Conservation (phyloP, 2,113 vertebrate species). For the Aramus guarauna region DNA sequence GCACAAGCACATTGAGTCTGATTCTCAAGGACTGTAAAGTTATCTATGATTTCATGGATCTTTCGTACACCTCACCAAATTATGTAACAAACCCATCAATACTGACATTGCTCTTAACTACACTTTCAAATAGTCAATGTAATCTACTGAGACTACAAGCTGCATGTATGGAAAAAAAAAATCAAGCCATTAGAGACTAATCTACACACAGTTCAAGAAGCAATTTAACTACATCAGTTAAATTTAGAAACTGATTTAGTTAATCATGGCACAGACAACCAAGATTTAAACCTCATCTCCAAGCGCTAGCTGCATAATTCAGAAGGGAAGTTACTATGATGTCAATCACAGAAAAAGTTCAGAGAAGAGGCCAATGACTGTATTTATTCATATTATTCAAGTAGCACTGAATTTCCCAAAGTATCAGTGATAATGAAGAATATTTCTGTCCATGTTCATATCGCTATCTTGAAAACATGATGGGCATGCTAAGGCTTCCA, state of each 20-base stretch:
- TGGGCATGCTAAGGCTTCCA: not conserved
- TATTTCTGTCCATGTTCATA: not conserved
- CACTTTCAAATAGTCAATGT: not conserved
- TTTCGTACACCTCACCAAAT: not conserved
- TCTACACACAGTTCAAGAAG: constrained; percentile 5
- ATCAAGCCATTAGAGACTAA: not conserved
- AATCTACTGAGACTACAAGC: not conserved
- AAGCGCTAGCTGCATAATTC: not conserved
- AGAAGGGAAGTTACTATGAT: not conserved
- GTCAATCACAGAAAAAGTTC: not conserved
- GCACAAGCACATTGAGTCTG: not conserved
- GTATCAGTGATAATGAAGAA: not conserved
- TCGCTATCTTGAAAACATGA: not conserved
- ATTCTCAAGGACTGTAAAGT: not conserved
- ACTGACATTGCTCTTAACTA: not conserved
- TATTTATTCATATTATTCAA: not conserved
- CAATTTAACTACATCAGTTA: constrained; percentile 30
- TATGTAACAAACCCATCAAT: not conserved
- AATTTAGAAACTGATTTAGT: constrained; percentile 47
- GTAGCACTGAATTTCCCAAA: not conserved
- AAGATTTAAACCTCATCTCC: constrained; percentile 21
- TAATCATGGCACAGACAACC: constrained; percentile 2
- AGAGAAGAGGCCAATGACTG: not conserved
- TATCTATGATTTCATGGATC: not conserved
- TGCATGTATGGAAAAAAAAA: not conserved